A percentile compares a stretch with the other conserved stretches of the same genome.
Evolutionary conservation across 2,797 vertebrate species (phyloP).

Genomic region (Typhlichthys eigenmanni): DNA sequence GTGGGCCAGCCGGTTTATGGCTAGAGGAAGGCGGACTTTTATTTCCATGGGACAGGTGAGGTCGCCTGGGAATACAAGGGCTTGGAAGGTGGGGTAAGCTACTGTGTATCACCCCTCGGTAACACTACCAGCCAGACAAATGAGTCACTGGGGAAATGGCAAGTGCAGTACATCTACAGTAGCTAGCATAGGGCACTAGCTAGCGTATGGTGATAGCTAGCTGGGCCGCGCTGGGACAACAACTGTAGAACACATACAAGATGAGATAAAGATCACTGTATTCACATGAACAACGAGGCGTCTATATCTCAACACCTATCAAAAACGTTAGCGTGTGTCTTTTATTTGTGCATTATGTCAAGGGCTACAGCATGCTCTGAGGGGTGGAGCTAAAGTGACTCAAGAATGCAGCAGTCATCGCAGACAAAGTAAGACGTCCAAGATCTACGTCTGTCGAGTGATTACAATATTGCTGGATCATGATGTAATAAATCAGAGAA

Average conservation of each 20-base stretch:
- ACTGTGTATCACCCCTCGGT: constrained; percentile 70
- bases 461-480: too few species aligned
- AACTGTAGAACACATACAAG: not conserved
- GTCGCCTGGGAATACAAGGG: constrained; percentile 62
- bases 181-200: constrained; percentile 6
- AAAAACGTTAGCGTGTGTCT: not conserved
- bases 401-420: too few species aligned
- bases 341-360: not conserved
- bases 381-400: too few species aligned
- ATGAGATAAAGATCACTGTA: constrained; percentile 16
- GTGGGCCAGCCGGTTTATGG: constrained; percentile 38
- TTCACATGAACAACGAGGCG: constrained; percentile 16
- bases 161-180: too few species aligned
- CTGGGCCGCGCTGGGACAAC: constrained; percentile 24
- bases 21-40: constrained; percentile 50
- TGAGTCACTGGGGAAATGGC: constrained; percentile 65
- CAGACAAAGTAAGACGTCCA: too few species aligned
- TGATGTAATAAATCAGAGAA: too few species aligned
- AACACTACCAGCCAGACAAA: constrained; percentile 75
- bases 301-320: constrained; percentile 4
- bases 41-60: constrained; percentile 58
- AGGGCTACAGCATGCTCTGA: too few species aligned
- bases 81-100: constrained; percentile 55
- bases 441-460: too few species aligned
- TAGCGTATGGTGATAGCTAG: constrained; percentile 37